Base-by-base conservation (phyloP, 1,140 invertebrate species). In the Helicorthomorpha holstii region DNA sequence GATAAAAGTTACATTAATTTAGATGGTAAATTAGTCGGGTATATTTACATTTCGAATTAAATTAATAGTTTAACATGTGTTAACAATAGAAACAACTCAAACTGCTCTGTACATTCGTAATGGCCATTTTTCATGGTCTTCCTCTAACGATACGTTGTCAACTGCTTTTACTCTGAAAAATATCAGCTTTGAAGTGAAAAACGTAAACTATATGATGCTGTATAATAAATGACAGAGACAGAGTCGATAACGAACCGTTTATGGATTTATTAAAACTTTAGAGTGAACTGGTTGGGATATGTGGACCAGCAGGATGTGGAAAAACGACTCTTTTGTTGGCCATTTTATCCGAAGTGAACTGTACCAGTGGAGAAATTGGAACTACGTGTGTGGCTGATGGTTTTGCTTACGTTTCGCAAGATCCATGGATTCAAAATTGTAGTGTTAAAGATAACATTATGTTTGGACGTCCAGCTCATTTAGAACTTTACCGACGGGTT, bases 401-500 rank as follows among this genome's bases (percentile, higher is more conserved):
- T 56, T 80, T 95, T 64, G 91, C 81, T 19, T 86, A 84, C 63
- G 87, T 91, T 0, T 75, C 82, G 16, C 94, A 98, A 71, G 81
- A 82, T 54, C 75, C 89, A 7, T 98, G 93, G 93, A 69, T 98
- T 41, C 82, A 92, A 61, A 76, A 87, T 51, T 85, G 83, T 27
- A 87, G 87, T 0, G 80, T 98, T 25, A 74, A 81, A 43, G 85
- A 93, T 27, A 98, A 98, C 63, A 94, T 98, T 61, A 66, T 95
- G 2, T 96, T 95, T 71, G 91, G 90, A 0, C 80, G 78, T 60
- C 65, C 76, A 1, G 90, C 81, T 57, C 80, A 93, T 62, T 74
- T 78, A 47, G 70, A 69, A 21, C 79, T 77, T 66, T 97, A 95
- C 64, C 73, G 73, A 63, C 72, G 63, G 58, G 67, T 70, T 0